Evolutionary conservation across 2,888 invertebrate species (phyloP).

Genomic region (Limenitis camilla): DNA sequence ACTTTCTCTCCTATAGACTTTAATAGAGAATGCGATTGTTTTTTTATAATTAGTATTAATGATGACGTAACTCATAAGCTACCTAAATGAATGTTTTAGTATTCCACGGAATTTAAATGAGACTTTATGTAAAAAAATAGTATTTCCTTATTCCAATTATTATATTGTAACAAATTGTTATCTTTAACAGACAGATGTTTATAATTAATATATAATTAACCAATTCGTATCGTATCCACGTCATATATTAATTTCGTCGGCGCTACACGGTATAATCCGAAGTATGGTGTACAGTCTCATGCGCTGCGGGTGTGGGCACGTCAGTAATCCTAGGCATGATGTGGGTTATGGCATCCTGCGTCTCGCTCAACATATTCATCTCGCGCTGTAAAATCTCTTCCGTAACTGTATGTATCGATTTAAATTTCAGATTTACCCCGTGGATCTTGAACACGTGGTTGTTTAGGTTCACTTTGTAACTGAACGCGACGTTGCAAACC

Average conservation of each 20-base stretch:
- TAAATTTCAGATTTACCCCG: slow-evolving; percentile 67
- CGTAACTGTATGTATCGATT: slow-evolving; percentile 66
- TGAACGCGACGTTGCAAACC: slow-evolving; percentile 70
- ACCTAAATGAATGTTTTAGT: too few species aligned
- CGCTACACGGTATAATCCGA: slow-evolving; percentile 27
- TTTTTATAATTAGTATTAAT: too few species aligned
- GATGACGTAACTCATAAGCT: too few species aligned
- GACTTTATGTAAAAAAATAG: too few species aligned
- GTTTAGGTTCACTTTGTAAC: slow-evolving; percentile 70
- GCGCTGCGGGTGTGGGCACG: slow-evolving; percentile 52
- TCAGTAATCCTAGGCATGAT: slow-evolving; percentile 53
- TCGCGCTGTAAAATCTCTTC: slow-evolving; percentile 59
- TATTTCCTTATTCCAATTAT: too few species aligned
- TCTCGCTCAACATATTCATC: slow-evolving; percentile 51
- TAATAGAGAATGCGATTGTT: too few species aligned
- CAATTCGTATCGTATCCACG: too few species aligned
- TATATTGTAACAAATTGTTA: too few species aligned
- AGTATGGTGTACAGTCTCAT: slow-evolving; percentile 47
- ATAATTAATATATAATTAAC: too few species aligned
- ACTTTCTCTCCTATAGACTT: too few species aligned
- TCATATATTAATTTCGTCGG: background rate
- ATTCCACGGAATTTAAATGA: too few species aligned
- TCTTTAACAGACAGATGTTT: too few species aligned
- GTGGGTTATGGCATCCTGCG: slow-evolving; percentile 49
- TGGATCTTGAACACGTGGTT: slow-evolving; percentile 68